A percentile compares a stretch with the other conserved stretches of the same genome.
These are phyloP conservation scores for Xanthia icteritia DNA, from an alignment of 2,888 invertebrate species.

Conservation along the genomic window DNA sequence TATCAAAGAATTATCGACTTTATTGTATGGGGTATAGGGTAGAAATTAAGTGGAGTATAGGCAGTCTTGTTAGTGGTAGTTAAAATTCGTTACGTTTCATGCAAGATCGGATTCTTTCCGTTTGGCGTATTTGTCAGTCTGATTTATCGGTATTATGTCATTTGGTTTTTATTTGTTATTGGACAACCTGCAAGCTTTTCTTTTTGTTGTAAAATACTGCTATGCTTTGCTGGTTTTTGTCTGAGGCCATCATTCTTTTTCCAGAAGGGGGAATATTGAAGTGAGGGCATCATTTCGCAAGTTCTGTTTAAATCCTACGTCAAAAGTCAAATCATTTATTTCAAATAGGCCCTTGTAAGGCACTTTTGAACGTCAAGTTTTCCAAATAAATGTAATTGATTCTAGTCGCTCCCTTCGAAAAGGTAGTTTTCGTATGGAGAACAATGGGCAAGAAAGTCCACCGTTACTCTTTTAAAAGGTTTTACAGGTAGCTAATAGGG, in stretches of 20 bases:
- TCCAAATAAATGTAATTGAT: no score
- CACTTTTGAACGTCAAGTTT: no score
- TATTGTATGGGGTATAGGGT: background rate
- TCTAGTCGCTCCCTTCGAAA: no score
- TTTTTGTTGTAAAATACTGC: no score
- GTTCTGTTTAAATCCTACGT: background rate
- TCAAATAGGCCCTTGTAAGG: no score
- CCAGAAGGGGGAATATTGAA: no score
- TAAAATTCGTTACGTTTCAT: constrained; percentile 50
- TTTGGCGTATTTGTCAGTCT: constrained; percentile 46
- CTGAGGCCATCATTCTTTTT: no score
- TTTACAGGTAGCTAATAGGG: background rate
- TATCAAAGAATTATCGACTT: background rate
- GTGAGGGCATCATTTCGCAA: background rate
- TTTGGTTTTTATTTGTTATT: background rate
- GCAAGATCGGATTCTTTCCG: constrained; percentile 52
- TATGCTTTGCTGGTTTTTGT: background rate
- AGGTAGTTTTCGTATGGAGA: no score
- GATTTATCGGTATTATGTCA: constrained; percentile 17
- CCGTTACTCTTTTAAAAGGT: no score
- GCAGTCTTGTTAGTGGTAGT: constrained; percentile 34
- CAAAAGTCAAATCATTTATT: no score
- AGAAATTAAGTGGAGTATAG: background rate
- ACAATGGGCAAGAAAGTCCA: no score
- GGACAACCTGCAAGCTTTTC: no score